Evolutionary conservation across 2,888 invertebrate genomes (phyloP).

Genomic region (Sesia apiformis): DNA sequence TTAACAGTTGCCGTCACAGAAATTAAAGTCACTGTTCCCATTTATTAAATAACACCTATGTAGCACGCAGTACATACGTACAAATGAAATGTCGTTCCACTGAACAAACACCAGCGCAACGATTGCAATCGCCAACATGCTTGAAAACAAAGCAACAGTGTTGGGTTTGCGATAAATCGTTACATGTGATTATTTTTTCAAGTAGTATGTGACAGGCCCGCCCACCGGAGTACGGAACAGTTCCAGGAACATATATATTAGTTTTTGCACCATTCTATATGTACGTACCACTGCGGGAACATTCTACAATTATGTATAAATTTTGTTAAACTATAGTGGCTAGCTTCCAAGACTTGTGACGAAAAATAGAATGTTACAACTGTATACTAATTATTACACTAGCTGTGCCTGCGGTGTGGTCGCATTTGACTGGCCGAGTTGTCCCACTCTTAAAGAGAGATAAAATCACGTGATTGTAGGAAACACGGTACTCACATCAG

Average conservation of each 20-base stretch:
- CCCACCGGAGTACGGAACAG: slow-evolving; percentile 7
- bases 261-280: slow-evolving; percentile 7
- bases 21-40: not conserved
- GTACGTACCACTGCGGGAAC: not conserved
- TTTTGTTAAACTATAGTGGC: not conserved
- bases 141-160: not conserved
- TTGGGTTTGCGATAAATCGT: not conserved
- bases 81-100: not conserved
- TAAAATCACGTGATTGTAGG: too few species aligned
- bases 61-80: not conserved
- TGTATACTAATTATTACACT: too few species aligned
- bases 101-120: not conserved
- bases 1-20: not conserved
- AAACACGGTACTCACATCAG: too few species aligned
- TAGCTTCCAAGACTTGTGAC: not conserved
- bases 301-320: not conserved
- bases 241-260: slow-evolving; percentile 11
- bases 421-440: too few species aligned
- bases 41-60: not conserved
- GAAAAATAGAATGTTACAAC: not conserved
- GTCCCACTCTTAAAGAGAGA: too few species aligned
- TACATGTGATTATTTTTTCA: not conserved
- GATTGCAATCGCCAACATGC: not conserved
- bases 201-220: slow-evolving; percentile 8
- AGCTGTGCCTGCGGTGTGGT: too few species aligned